Conservation (phyloP, 2,888 invertebrate genomes). For the Baronia brevicornis region DNA sequence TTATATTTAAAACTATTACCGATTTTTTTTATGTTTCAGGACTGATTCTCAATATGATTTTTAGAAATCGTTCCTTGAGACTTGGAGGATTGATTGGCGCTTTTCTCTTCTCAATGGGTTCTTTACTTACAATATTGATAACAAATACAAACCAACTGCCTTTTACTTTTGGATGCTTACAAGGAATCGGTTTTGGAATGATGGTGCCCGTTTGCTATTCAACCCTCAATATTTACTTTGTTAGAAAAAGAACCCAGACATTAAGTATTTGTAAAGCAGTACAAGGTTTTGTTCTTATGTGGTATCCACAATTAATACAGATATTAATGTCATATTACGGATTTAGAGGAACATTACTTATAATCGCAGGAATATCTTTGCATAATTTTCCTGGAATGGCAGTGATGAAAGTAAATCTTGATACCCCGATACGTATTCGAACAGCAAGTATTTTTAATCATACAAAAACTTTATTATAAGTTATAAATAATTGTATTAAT, state of each 20-base stretch:
- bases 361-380: conserved; percentile 76
- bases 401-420: conserved; percentile 61
- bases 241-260: conserved; percentile 74
- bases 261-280: conserved; percentile 78
- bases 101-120: conserved; percentile 62
- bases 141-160: conserved; percentile 73
- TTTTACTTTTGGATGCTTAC: conserved; percentile 71
- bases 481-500: conserved; percentile 9
- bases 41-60: conserved; percentile 71
- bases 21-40: conserved; percentile 53
- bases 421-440: conserved; percentile 26
- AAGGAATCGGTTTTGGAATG: conserved; percentile 79
- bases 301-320: conserved; percentile 74
- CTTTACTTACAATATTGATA: conserved; percentile 70
- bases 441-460: conserved; percentile 55
- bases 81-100: conserved; percentile 75
- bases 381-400: conserved; percentile 76
- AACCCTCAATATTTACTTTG: conserved; percentile 78
- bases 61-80: conserved; percentile 70
- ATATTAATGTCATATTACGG: conserved; percentile 69
- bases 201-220: conserved; percentile 78
- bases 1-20: background rate
- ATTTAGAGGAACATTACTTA: conserved; percentile 77
- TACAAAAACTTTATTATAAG: conserved; percentile 14
- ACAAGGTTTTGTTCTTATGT: conserved; percentile 74